These are phyloP conservation scores for Burhinus bistriatus DNA, from an alignment of 2,113 vertebrate species.

Conservation along the genomic window DNA sequence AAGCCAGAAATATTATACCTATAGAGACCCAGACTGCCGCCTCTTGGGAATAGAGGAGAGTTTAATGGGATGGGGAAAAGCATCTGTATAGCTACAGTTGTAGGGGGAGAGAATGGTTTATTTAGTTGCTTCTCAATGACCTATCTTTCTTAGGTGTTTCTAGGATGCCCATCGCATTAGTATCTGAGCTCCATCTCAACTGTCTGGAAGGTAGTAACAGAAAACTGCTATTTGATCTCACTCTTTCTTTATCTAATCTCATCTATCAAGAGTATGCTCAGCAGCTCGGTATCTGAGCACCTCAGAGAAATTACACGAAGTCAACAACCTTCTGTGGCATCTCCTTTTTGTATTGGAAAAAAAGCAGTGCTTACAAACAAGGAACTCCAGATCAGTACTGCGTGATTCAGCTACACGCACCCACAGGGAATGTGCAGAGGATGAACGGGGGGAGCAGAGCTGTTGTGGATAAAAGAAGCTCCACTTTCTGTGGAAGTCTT, in stretches of 20 bases:
- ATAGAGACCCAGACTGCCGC: not conserved
- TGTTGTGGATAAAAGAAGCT: slow-evolving; percentile 28
- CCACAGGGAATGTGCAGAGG: not conserved
- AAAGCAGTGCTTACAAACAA: slow-evolving; percentile 16
- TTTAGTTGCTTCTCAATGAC: slow-evolving; percentile 55
- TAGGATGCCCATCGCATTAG: slow-evolving; percentile 37
- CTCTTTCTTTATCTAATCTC: slow-evolving; percentile 64
- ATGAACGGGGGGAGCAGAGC: not conserved
- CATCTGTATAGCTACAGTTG: not conserved
- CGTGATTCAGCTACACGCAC: not conserved
- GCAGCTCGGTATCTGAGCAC: slow-evolving; percentile 1
- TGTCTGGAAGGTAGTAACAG: slow-evolving; percentile 65
- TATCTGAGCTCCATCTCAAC: slow-evolving; percentile 55
- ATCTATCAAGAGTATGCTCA: slow-evolving; percentile 40
- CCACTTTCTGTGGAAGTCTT: slow-evolving; percentile 32
- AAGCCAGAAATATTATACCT: not conserved
- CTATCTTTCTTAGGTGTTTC: slow-evolving; percentile 47
- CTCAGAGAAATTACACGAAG: slow-evolving; percentile 58
- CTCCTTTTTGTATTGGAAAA: slow-evolving; percentile 15
- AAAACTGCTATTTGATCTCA: slow-evolving; percentile 68
- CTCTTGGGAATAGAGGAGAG: not conserved
- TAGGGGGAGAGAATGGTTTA: slow-evolving; percentile 40
- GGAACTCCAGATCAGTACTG: not conserved
- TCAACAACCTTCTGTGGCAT: slow-evolving; percentile 37
- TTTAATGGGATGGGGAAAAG: not conserved